Conservation (phyloP, 2,888 invertebrate species). For the Trachelus troglodyta region DNA sequence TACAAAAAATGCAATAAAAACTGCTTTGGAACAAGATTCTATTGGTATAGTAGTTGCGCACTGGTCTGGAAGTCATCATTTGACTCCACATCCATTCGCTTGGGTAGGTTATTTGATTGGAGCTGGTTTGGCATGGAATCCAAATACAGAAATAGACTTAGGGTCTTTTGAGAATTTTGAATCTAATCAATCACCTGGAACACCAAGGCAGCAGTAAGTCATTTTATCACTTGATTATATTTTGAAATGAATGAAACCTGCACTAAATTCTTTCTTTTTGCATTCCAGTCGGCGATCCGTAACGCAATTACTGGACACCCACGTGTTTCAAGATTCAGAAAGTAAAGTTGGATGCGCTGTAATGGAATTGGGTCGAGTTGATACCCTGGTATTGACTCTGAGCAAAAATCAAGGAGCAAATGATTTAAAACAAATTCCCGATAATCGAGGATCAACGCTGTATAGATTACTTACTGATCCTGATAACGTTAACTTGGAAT, state of each 20-base stretch:
- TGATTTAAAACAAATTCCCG: slow-evolving; percentile 68
- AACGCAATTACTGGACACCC: slow-evolving; percentile 68
- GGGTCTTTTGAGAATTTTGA: slow-evolving; percentile 53
- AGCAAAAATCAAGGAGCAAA: slow-evolving; percentile 67
- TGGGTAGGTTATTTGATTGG: slow-evolving; percentile 72
- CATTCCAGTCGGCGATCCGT: slow-evolving; percentile 53
- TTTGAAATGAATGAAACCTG: background rate
- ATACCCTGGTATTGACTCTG: slow-evolving; percentile 69
- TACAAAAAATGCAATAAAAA: slow-evolving; percentile 69
- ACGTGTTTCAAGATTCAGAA: slow-evolving; percentile 68
- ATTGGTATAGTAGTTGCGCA: slow-evolving; percentile 70
- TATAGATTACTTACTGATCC: slow-evolving; percentile 73
- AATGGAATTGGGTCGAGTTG: slow-evolving; percentile 70
- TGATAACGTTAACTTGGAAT: slow-evolving; percentile 71
- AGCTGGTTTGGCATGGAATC: slow-evolving; percentile 72
- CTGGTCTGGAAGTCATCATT: slow-evolving; percentile 72
- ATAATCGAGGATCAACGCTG: slow-evolving; percentile 70
- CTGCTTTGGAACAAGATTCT: slow-evolving; percentile 67
- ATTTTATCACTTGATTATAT: background rate
- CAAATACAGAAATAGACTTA: slow-evolving; percentile 63
- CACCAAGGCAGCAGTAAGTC: slow-evolving; percentile 42
- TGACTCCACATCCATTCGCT: slow-evolving; percentile 71
- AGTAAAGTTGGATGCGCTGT: slow-evolving; percentile 68
- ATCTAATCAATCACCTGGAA: slow-evolving; percentile 41
- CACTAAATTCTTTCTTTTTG: background rate